Conservation (phyloP, 1,140 invertebrate genomes). For the Uloborus diversus region DNA sequence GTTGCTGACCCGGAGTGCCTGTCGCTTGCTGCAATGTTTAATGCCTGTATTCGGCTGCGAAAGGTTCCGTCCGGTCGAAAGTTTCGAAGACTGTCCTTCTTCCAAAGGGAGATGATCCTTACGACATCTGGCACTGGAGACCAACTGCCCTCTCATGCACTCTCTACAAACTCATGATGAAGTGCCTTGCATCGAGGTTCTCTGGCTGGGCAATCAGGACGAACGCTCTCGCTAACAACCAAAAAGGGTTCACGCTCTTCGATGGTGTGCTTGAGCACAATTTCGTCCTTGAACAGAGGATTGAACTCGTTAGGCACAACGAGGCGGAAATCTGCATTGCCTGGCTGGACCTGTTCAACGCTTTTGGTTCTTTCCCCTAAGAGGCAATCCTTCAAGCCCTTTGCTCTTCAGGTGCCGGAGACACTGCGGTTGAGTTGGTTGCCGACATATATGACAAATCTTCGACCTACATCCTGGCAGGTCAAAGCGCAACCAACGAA, state of each 20-base stretch:
- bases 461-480: neutral
- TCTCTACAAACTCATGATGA: neutral
- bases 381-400: neutral
- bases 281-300: neutral
- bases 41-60: too few relatives aligned
- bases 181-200: neutral
- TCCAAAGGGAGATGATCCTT: too few relatives aligned
- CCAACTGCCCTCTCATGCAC: neutral
- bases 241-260: neutral
- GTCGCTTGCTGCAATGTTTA: too few relatives aligned
- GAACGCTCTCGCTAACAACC: neutral
- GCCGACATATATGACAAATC: neutral
- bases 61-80: too few relatives aligned
- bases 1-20: too few relatives aligned
- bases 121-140: too few relatives aligned
- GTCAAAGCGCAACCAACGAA: neutral
- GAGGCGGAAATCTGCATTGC: neutral
- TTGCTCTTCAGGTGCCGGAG: neutral
- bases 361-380: neutral
- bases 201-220: neutral
- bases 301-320: neutral
- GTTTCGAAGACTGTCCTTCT: too few relatives aligned
- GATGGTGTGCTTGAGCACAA: conserved; percentile 8
- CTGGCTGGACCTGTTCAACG: neutral
- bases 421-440: neutral